These are phyloP conservation scores for Tupaia tana DNA, from an alignment of 2,113 vertebrate genomes.

Conservation along the genomic window DNA sequence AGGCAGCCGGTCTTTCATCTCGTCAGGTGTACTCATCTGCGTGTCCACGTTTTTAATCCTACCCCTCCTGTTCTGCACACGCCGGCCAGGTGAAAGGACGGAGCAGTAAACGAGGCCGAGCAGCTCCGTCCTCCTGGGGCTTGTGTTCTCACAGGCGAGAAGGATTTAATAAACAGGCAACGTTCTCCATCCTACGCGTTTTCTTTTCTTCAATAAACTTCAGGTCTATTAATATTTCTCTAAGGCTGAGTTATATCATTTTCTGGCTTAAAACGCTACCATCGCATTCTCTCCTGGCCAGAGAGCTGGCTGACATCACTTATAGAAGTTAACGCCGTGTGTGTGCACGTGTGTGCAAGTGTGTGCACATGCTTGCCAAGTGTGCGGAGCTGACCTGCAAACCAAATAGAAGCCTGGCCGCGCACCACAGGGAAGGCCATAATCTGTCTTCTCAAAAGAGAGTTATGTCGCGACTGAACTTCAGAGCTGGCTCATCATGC, in stretches of 20 bases:
- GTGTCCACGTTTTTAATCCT: background rate
- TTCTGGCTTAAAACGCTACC: background rate
- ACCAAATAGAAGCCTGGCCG: background rate
- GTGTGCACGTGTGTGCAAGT: too few species aligned
- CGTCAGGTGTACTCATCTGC: background rate
- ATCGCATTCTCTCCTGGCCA: background rate
- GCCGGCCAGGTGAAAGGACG: background rate
- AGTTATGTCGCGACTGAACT: background rate
- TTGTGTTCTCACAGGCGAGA: background rate
- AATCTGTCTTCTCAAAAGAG: background rate
- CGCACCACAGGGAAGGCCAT: slow-evolving; percentile 13
- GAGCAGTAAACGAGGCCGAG: background rate
- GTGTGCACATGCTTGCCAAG: background rate
- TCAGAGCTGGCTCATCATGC: background rate
- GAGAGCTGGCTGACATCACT: background rate
- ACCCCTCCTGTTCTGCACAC: background rate
- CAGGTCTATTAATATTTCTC: background rate
- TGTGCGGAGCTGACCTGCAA: background rate
- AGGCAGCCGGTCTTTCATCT: background rate
- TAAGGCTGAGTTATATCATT: background rate
- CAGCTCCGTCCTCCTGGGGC: background rate
- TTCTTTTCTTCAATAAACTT: background rate
- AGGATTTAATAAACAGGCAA: background rate
- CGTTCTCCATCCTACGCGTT: background rate
- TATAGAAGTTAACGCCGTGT: background rate